Conservation (phyloP, 2,113 vertebrate genomes). For the Axis porcinus region DNA sequence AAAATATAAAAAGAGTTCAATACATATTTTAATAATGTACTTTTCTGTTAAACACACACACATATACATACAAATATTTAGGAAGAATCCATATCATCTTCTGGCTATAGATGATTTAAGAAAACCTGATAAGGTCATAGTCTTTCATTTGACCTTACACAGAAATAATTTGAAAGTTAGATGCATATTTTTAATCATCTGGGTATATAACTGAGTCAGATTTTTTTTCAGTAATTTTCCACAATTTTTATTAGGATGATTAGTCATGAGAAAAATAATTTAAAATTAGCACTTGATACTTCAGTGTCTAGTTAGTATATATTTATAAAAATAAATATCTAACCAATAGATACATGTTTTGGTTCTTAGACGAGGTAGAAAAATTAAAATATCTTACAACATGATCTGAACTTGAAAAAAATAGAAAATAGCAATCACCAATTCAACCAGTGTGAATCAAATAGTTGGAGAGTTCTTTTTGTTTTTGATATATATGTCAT, state of each 20-base stretch:
- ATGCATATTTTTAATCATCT: slow-evolving; percentile 36
- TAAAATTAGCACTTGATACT: slow-evolving; percentile 15
- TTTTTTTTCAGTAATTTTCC: slow-evolving; percentile 51
- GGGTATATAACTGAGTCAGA: neutral
- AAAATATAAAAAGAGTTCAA: slow-evolving; percentile 36
- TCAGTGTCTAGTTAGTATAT: neutral
- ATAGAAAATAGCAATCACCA: neutral
- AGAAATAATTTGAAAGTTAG: slow-evolving; percentile 46
- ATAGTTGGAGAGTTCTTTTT: slow-evolving; percentile 37
- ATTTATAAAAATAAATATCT: slow-evolving; percentile 28
- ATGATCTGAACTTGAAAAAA: neutral
- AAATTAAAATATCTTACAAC: slow-evolving; percentile 38
- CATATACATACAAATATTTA: neutral
- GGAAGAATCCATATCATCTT: slow-evolving; percentile 34
- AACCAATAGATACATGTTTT: slow-evolving; percentile 13
- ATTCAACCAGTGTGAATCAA: neutral
- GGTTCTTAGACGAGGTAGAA: slow-evolving; percentile 21
- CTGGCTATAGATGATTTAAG: neutral
- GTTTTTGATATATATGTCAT: neutral
- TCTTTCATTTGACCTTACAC: slow-evolving; percentile 33
- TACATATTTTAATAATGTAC: neutral
- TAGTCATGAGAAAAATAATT: slow-evolving; percentile 42
- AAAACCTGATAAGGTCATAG: neutral
- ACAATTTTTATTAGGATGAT: slow-evolving; percentile 37
- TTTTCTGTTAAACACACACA: slow-evolving; percentile 34